These are phyloP conservation scores for Petrosia ficiformis DNA, from an alignment of 37 sponge, comb jelly and placozoan species.

Conservation along the genomic window DNA sequence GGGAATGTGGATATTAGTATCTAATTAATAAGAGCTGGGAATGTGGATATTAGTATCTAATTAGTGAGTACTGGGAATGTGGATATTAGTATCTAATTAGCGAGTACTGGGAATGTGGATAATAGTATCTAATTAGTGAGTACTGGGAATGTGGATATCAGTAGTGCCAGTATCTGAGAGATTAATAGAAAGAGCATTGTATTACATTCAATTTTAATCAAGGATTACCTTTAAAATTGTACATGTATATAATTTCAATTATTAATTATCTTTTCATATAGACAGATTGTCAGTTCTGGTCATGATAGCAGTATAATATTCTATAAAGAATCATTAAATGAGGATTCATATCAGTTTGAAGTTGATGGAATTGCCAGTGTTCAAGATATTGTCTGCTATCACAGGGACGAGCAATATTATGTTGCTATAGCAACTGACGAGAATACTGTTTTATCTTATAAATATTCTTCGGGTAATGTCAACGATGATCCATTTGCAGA, in stretches of 20 bases:
- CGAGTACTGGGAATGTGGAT: too few relatives aligned
- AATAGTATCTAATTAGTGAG: too few relatives aligned
- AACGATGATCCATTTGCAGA: neutral
- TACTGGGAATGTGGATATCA: too few relatives aligned
- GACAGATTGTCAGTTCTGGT: neutral
- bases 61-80: too few relatives aligned
- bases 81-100: too few relatives aligned
- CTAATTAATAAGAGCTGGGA: too few relatives aligned
- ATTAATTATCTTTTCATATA: neutral
- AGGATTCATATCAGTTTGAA: neutral
- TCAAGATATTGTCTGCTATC: constrained; percentile 19
- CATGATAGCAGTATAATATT: neutral
- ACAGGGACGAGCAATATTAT: constrained; percentile 12
- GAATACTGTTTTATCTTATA: constrained; percentile 17
- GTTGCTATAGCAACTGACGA: constrained; percentile 50
- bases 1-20: too few relatives aligned
- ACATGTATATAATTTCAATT: neutral
- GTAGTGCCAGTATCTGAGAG: too few relatives aligned
- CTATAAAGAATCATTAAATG: neutral
- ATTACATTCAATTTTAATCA: neutral
- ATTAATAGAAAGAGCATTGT: neutral
- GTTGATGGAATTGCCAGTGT: neutral
- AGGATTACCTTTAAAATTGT: neutral
- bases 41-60: too few relatives aligned
- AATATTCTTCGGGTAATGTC: constrained; percentile 4